Evolutionary conservation across 2,888 invertebrate species (phyloP).

Genomic region (Apeira syringaria): DNA sequence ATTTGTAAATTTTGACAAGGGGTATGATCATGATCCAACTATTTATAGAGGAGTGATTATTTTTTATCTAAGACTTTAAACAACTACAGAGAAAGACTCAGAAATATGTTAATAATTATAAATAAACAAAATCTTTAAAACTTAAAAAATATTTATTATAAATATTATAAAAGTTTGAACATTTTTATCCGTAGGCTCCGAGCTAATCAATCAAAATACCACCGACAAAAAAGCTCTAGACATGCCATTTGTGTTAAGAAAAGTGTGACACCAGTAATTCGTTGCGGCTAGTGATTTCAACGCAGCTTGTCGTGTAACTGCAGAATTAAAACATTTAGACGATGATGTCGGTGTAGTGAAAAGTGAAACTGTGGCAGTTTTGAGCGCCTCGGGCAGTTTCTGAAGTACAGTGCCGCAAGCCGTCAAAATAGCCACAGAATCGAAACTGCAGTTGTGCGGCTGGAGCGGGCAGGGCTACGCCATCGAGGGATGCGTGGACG

Average conservation of each 20-base stretch:
- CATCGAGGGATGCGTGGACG: slow-evolving; percentile 91
- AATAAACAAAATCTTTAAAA: too few relatives aligned
- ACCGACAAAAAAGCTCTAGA: slow-evolving; percentile 1
- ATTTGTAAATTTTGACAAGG: too few relatives aligned
- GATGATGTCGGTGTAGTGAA: slow-evolving; percentile 12
- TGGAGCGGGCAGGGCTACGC: slow-evolving; percentile 77
- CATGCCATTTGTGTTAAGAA: slow-evolving; percentile 1
- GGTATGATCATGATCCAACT: too few relatives aligned
- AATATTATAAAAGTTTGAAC: too few relatives aligned
- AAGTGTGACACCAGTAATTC: background rate
- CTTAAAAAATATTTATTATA: too few relatives aligned
- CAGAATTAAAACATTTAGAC: slow-evolving; percentile 6
- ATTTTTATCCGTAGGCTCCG: too few relatives aligned
- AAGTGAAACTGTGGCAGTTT: slow-evolving; percentile 9
- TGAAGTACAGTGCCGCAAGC: slow-evolving; percentile 36
- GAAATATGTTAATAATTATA: too few relatives aligned
- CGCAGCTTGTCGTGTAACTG: background rate
- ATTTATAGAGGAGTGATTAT: too few relatives aligned
- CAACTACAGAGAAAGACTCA: too few relatives aligned
- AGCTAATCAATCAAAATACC: background rate
- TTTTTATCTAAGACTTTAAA: too few relatives aligned
- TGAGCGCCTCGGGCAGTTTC: slow-evolving; percentile 10
- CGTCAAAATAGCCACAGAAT: slow-evolving; percentile 78
- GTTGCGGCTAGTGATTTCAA: background rate
- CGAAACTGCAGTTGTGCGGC: slow-evolving; percentile 76